A percentile compares a stretch with the other conserved stretches of the same genome.
These are phyloP conservation scores for Elephas maximus DNA, from an alignment of 2,113 vertebrate genomes.

Conservation along the genomic window DNA sequence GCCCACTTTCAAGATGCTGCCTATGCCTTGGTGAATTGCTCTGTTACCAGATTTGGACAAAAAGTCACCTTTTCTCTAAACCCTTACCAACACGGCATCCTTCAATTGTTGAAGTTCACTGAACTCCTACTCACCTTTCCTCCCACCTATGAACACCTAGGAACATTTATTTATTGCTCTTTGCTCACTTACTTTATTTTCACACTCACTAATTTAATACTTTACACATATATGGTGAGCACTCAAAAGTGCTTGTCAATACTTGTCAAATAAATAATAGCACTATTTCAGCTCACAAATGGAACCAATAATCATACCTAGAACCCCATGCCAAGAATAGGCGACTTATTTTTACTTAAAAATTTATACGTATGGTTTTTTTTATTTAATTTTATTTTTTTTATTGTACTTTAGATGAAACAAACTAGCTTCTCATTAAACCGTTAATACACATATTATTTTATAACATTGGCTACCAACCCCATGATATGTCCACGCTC, in stretches of 20 bases:
- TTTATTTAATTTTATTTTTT: no score
- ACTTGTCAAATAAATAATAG: not conserved
- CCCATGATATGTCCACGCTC: no score
- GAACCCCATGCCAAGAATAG: not conserved
- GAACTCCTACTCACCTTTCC: not conserved
- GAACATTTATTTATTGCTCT: not conserved
- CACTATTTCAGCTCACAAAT: not conserved
- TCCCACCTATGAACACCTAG: not conserved
- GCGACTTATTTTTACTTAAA: not conserved
- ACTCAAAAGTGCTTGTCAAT: not conserved
- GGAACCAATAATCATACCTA: not conserved
- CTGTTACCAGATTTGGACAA: not conserved
- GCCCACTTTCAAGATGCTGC: not conserved
- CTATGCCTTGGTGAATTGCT: not conserved
- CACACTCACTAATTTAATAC: not conserved
- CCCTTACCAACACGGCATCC: not conserved
- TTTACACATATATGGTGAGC: not conserved
- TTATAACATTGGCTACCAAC: no score
- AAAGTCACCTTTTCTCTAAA: not conserved
- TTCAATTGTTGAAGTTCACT: not conserved
- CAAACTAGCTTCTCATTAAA: no score
- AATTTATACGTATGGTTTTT: not conserved
- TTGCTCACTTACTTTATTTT: constrained; percentile 33
- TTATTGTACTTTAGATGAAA: no score
- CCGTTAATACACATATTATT: no score